phyloP scores from a whole-genome alignment of 2,888 invertebrate genomes.

The Andricus curvator region DNA sequence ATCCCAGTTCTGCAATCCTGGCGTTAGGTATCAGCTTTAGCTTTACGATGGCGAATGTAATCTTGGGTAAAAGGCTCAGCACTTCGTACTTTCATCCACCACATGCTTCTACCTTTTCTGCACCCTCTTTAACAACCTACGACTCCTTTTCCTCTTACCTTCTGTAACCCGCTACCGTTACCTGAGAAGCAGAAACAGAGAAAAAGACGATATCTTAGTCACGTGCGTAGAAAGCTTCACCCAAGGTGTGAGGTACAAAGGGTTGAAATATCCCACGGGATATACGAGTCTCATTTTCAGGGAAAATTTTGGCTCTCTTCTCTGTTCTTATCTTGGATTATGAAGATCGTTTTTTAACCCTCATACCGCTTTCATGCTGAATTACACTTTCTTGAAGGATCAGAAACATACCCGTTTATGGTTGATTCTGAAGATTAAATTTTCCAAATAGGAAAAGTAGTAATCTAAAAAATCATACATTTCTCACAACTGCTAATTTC shows the following conservation, averaged over 20 bases:
- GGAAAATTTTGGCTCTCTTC: not conserved
- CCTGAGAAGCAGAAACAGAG: not conserved
- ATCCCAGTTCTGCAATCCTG: not conserved
- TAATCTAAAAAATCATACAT: no score
- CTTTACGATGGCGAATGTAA: not conserved
- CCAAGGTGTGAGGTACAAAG: not conserved
- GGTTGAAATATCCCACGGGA: not conserved
- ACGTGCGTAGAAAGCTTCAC: not conserved
- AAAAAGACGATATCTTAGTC: not conserved
- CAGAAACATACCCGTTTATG: no score
- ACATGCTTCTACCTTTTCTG: not conserved
- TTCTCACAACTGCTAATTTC: no score
- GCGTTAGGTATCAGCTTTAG: conserved; percentile 5
- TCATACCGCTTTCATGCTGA: not conserved
- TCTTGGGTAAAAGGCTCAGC: not conserved
- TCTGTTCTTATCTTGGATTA: not conserved
- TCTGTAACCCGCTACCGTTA: not conserved
- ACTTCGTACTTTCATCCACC: not conserved
- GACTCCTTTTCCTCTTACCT: not conserved
- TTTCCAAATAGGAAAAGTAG: no score
- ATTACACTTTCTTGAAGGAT: not conserved
- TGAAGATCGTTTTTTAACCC: not conserved
- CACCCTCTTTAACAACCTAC: not conserved
- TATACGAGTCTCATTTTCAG: not conserved
- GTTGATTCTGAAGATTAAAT: no score